Evolutionary conservation across 2,797 vertebrate genomes (phyloP), one percentile per base, ranked within the genome.

Genomic region (Macropodus opercularis): DNA sequence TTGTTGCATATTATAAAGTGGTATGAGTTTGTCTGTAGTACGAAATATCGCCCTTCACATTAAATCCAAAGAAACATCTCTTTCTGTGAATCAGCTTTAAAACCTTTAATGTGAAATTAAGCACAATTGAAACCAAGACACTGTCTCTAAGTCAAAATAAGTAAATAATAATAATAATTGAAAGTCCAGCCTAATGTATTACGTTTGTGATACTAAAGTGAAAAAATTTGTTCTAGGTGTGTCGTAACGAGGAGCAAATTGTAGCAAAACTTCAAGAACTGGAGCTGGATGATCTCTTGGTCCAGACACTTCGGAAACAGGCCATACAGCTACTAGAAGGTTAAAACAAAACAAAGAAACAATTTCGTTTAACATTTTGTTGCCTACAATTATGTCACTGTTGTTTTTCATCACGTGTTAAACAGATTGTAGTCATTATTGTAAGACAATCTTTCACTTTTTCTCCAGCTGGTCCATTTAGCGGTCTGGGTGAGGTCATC

Each of bases 201-300:
- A n/a, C n/a, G n/a, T n/a, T n/a, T n/a, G n/a, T 11, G 1, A 44
- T 8, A 0, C 3, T 31, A 8, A 51, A 19, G 11, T 3, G 10
- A 40, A 47, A 39, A 29, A n/a, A 12, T 52, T 0, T 40, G 38
- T 22, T 65, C 0, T 14, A 91, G 90, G 97, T 99, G 63, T 98
- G 97, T 81, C 96, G 96, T 31, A 98, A 98, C 0, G 97, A 99
- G 85, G 97, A 99, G 85, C 97, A 99, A 84, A 96, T 99, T 34
- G 94, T 98, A 0, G 89, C 87, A 40, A 95, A 94, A 63, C 94
- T 99, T 67, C 96, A 97, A 77, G 97, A 99, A 50, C 91, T 99
- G 75, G 95, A 97, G 66, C 92, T 98, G 83, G 97, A 98, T 1
- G 91, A 95, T 0, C 89, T 94, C 55, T 89, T 99, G 77, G 95